Evolutionary conservation across 2,797 vertebrate genomes (phyloP).

Genomic region (Cyprinella venusta): DNA sequence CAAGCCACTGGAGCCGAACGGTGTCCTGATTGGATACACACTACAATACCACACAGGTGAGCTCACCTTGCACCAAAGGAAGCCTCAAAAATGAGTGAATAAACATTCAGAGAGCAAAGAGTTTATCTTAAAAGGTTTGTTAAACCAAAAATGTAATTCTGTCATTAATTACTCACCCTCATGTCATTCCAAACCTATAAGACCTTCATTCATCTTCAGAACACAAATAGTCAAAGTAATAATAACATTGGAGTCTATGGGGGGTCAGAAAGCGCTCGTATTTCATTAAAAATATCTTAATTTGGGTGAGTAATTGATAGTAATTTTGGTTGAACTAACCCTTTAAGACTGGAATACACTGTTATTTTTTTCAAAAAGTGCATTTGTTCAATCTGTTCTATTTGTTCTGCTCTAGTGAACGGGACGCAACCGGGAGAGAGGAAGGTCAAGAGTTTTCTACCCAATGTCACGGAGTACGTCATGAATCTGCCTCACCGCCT

Average conservation of each 20-base stretch:
- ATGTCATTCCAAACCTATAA: no score
- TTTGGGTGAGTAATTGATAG: no score
- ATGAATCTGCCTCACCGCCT: slow-evolving; percentile 84
- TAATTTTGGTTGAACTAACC: no score
- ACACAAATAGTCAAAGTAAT: no score
- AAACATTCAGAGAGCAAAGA: not conserved
- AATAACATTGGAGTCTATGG: no score
- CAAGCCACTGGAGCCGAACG: slow-evolving; percentile 92
- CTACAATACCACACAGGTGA: slow-evolving; percentile 88
- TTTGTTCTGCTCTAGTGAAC: slow-evolving; percentile 80
- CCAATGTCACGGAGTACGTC: slow-evolving; percentile 85
- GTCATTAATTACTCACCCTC: no score
- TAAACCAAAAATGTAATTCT: no score
- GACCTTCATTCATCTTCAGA: no score
- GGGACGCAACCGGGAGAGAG: slow-evolving; percentile 78
- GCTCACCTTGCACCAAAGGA: not conserved
- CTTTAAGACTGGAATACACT: not conserved
- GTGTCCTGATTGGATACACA: slow-evolving; percentile 88
- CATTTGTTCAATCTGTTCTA: not conserved
- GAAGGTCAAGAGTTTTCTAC: slow-evolving; percentile 81
- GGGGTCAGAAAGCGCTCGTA: no score
- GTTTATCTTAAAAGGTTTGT: not conserved
- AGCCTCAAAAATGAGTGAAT: not conserved
- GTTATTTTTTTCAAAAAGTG: not conserved
- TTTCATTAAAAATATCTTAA: no score